Base-by-base conservation (phyloP, 2,113 vertebrate species). In the Hemibagrus wyckioides region DNA sequence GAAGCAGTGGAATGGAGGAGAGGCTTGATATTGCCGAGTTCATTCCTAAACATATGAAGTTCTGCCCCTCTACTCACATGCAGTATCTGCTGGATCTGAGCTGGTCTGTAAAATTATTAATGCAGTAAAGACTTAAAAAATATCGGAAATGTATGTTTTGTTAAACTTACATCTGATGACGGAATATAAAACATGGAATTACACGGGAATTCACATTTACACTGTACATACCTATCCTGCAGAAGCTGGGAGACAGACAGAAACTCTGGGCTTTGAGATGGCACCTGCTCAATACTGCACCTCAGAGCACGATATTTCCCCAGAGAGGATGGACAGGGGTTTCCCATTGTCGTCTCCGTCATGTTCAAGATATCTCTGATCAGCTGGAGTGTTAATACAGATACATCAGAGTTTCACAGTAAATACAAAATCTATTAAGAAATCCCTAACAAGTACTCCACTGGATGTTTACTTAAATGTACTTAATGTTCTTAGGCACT, bases 301-400 rank as follows among this genome's bases (percentile, higher is more conserved):
- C 95, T 94, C 89, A 98, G 93, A 75, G 97, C 95, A 41, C 87
- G 93, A 90, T 96, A 97, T 92, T 97, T 97, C 63, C 96, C 96
- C 92, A 97, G 73, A 83, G 92, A 94, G 52, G 95, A 93, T 1
- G 94, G 93, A 1, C 48, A 88, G 6, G 94, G 88, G 90, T 90
- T 93, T 48, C 92, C 92, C 59, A 94, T 88, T 39, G 93, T 96
- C 83, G 93, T 93, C 94, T 98, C 97, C 67, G 85, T 94, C 89
- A 96, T 92, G 76, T 94, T 96, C 92, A 97, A 85, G 86, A 96
- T 93, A 85, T 97, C 97, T 92, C 95, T 92, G 86, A 97, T 96
- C 52, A 98, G 88, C 97, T 97, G 77, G 90, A 11, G 21, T 36
- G 61, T 79, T 23, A 65, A 52, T 50, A 14, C 8, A 19, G n/a